phyloP scores from a whole-genome alignment of 2,888 invertebrate species.

The Microctonus hyperodae region DNA sequence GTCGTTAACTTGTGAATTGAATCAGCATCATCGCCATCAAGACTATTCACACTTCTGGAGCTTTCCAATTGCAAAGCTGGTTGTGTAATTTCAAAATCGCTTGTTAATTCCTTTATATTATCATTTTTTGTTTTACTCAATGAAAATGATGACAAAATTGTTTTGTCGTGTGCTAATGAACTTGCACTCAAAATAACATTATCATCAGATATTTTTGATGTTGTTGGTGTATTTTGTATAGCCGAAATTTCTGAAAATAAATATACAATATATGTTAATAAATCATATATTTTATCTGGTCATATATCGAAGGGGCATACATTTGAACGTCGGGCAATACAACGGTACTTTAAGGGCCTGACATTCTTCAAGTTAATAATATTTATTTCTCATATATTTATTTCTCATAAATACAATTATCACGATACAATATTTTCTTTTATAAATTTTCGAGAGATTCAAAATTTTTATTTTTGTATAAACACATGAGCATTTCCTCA shows the following conservation, averaged over 20 bases:
- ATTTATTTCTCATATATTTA: not conserved
- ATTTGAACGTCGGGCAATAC: conserved; percentile 12
- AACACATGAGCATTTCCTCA: conserved; percentile 9
- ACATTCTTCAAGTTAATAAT: conserved; percentile 7
- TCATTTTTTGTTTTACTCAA: conserved; percentile 10
- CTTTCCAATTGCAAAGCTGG: conserved; percentile 49
- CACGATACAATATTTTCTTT: conserved; percentile 25
- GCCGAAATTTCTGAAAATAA: conserved; percentile 47
- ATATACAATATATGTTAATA: not conserved
- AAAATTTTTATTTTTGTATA: conserved; percentile 17
- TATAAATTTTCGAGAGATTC: conserved; percentile 18
- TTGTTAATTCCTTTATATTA: conserved; percentile 34
- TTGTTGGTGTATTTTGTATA: conserved; percentile 57
- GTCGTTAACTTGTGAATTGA: conserved; percentile 36
- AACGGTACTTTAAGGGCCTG: conserved; percentile 18
- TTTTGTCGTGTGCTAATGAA: conserved; percentile 49
- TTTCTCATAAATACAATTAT: not conserved
- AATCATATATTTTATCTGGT: conserved; percentile 8
- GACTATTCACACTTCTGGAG: conserved; percentile 44
- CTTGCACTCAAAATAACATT: conserved; percentile 52
- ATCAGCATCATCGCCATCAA: conserved; percentile 39
- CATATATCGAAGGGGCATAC: conserved; percentile 29
- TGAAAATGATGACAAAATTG: conserved; percentile 33
- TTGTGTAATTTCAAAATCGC: conserved; percentile 46
- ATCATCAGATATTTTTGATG: conserved; percentile 45